Percentiles rank a stretch among this genome's conserved stretches.
Evolutionary conservation across 2,113 vertebrate species (phyloP).

Genomic region (Heterocephalus glaber): DNA sequence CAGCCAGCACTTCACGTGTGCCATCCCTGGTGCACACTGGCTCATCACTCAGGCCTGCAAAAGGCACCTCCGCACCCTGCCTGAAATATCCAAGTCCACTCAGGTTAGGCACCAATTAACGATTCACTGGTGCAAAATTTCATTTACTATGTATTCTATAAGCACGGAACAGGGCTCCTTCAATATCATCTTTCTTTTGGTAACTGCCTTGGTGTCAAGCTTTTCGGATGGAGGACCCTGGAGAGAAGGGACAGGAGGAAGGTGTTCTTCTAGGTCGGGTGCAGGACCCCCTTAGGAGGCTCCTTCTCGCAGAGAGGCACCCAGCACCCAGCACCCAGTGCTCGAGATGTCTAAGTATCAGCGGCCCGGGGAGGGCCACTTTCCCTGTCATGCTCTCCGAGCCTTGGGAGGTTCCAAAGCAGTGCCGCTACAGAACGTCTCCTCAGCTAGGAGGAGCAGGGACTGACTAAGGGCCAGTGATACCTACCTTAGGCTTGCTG

Average conservation of each 20-base stretch:
- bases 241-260: not conserved
- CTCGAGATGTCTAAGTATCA: not conserved
- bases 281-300: not conserved
- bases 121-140: conserved; percentile 21
- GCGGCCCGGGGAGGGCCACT: not conserved
- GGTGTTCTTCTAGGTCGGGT: not conserved
- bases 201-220: not conserved
- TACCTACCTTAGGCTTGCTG: conserved; percentile 17
- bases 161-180: not conserved
- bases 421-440: not conserved
- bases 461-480: not conserved
- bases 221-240: not conserved
- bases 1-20: not conserved
- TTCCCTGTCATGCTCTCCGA: not conserved
- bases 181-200: not conserved
- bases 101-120: conserved; percentile 7
- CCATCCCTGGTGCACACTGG: not conserved
- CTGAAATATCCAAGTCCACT: not conserved
- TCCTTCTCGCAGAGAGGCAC: not conserved
- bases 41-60: not conserved
- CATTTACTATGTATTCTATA: conserved; percentile 15
- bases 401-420: not conserved
- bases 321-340: not conserved
- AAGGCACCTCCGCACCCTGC: not conserved
- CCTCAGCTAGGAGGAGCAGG: not conserved